Conservation (phyloP, 1,140 invertebrate genomes). For the Hydropsyche tenuis region DNA sequence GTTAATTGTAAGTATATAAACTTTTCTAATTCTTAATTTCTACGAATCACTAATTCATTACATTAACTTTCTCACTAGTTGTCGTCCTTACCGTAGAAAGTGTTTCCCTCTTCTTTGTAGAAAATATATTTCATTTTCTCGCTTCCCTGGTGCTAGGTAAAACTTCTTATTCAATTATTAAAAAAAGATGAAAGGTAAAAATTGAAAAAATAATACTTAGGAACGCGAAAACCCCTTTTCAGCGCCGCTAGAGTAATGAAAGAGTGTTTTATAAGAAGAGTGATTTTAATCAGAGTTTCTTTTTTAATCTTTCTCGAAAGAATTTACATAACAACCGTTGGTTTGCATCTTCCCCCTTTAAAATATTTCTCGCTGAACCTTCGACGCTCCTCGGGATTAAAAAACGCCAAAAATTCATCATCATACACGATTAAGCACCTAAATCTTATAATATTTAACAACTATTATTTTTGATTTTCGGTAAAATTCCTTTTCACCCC, state of each 20-base stretch:
- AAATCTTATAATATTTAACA: no score
- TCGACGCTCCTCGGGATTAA: no score
- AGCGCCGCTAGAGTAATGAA: conserved; percentile 19
- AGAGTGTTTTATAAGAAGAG: conserved; percentile 29
- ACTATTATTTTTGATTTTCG: no score
- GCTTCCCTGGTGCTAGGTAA: not conserved
- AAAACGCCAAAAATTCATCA: no score
- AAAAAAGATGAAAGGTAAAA: conserved; percentile 23
- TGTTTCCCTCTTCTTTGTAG: no score
- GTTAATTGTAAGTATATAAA: conserved; percentile 89
- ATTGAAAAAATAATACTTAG: not conserved
- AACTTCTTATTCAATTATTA: conserved; percentile 36
- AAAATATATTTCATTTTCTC: conserved; percentile 21
- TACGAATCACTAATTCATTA: no score
- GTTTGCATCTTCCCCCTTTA: conserved; percentile 10
- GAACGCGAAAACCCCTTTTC: not conserved
- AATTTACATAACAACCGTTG: conserved; percentile 36
- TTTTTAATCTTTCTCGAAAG: conserved; percentile 32
- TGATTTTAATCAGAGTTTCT: conserved; percentile 37
- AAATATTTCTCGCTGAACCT: not conserved
- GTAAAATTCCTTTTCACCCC: no score
- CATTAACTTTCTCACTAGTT: no score
- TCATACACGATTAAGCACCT: no score
- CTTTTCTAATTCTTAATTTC: no score
- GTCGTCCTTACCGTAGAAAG: no score